Percentiles rank a stretch among this genome's conserved stretches.
Evolutionary conservation across 2,797 vertebrate genomes (phyloP).

Genomic region (Sebastes baramenuke): DNA sequence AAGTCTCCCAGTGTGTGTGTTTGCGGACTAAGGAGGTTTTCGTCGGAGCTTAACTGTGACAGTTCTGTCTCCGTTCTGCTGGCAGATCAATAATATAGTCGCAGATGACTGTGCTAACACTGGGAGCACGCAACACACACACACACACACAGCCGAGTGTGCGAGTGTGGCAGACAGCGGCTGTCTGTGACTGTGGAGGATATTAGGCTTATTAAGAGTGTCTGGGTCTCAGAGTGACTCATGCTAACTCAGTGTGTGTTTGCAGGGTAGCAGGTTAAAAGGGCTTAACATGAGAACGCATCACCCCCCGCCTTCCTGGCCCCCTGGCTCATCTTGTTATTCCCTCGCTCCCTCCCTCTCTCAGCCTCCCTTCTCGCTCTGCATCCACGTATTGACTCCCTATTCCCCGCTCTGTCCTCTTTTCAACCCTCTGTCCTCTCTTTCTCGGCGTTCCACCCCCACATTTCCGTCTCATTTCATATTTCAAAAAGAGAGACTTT

Average conservation of each 20-base stretch:
- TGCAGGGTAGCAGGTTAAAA: slow-evolving; percentile 57
- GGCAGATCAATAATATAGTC: slow-evolving; percentile 61
- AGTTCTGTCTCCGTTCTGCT: slow-evolving; percentile 45
- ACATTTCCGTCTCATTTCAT: not conserved
- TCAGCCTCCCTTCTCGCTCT: not conserved
- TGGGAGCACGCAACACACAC: slow-evolving; percentile 2
- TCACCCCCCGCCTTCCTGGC: not conserved
- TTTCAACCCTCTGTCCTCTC: slow-evolving; percentile 9
- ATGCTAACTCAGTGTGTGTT: slow-evolving; percentile 45
- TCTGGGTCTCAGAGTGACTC: slow-evolving; percentile 53
- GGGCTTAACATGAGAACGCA: slow-evolving; percentile 55
- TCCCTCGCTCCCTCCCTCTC: not conserved
- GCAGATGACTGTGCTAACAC: slow-evolving; percentile 45
- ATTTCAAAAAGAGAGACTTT: not conserved
- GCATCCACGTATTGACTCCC: slow-evolving; percentile 8
- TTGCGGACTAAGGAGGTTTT: slow-evolving; percentile 43
- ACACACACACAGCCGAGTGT: slow-evolving; percentile 13
- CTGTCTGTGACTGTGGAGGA: slow-evolving; percentile 60
- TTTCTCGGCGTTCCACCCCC: not conserved
- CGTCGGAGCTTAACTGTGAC: slow-evolving; percentile 48
- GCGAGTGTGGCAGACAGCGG: slow-evolving; percentile 49
- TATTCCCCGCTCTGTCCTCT: slow-evolving; percentile 25
- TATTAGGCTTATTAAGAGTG: slow-evolving; percentile 70
- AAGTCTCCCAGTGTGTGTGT: not conserved
- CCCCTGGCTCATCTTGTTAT: slow-evolving; percentile 42